Conservation (phyloP, 2,888 invertebrate genomes). For the Diloba caeruleocephala region DNA sequence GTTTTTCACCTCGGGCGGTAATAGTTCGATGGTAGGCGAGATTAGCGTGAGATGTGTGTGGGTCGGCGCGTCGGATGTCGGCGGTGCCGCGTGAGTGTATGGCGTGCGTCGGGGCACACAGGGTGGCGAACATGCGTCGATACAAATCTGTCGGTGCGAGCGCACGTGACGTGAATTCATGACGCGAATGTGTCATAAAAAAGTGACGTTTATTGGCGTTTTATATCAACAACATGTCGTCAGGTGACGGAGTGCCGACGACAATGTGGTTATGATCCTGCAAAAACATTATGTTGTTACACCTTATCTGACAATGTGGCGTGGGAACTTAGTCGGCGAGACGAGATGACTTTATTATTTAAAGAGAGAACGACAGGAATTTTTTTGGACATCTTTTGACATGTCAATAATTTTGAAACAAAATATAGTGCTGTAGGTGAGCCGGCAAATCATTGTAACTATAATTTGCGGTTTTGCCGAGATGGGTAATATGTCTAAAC, state of each 20-base stretch:
- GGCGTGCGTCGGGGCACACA: conserved; percentile 71
- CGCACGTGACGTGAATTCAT: conserved; percentile 85
- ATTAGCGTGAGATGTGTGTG: conserved; percentile 70
- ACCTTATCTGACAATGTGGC: conserved; percentile 75
- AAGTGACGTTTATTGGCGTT: conserved; percentile 88
- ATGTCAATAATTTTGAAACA: conserved; percentile 38
- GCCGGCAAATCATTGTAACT: conserved; percentile 46
- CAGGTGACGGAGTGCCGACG: conserved; percentile 78
- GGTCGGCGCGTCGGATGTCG: conserved; percentile 57
- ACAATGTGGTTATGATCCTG: conserved; percentile 81
- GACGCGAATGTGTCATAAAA: conserved; percentile 82
- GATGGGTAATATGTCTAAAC: conserved; percentile 51
- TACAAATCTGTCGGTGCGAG: conserved; percentile 79
- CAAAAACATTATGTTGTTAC: conserved; percentile 78
- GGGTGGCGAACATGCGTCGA: conserved; percentile 79
- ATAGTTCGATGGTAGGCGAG: conserved; percentile 73
- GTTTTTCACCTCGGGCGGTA: conserved; percentile 72
- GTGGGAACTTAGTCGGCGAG: conserved; percentile 72
- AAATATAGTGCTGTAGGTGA: conserved; percentile 42
- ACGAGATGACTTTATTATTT: conserved; percentile 72
- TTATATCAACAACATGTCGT: conserved; percentile 86
- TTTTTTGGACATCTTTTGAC: conserved; percentile 47
- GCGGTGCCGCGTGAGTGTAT: conserved; percentile 77
- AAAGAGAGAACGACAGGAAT: conserved; percentile 42
- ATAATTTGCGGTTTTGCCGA: conserved; percentile 53